Base-by-base conservation (phyloP, 2,888 invertebrate genomes). In the Apeira syringaria region DNA sequence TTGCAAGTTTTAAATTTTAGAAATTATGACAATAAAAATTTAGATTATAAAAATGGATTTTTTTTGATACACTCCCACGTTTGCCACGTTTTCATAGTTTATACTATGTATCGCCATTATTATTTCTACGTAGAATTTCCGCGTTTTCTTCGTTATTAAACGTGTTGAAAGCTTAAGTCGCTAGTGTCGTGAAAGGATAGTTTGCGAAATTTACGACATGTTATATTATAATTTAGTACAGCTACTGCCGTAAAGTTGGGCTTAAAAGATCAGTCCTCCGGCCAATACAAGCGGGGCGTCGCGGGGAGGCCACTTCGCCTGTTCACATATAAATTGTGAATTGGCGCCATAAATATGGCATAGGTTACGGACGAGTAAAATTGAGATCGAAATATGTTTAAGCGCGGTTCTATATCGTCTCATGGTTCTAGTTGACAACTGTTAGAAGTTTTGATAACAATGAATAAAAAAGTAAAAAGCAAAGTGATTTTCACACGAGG, bases 201-300 rank as follows among this genome's bases (percentile, higher is more conserved):
- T 87, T 86, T 74, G 69, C 59, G 73, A 75, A 87, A 89, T 88
- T 88, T 88, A 89, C 74, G 87, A 80, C 74, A 69, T 87, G 87
- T 88, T 88, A 84, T 86, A 89, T 88, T 87, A 85, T 89, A 88
- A 89, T 89, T 88, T 88, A 89, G 83, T 86, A 68, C 72, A 68
- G 76, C 73, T 68, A 70, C 62, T 66, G 75, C 80, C 73, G 84
- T 84, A 87, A 86, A 86, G 76, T 80, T 68, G 67, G 71, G 81
- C 86, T 89, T 87, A 89, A 83, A 83, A 88, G 88, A 87, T 89
- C 83, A 82, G 64, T 61, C 59, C 33, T 17, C 57, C 54, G 51
- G 59, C 56, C 58, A 55, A 58, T 61, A 50, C 56, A 49, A 50
- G 58, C 37, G 34, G 47, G 48, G 50, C 34, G 49, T 50, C 15